These are phyloP conservation scores for Neodontobutis hainanensis DNA, from an alignment of 2,113 vertebrate species.

Conservation along the genomic window DNA sequence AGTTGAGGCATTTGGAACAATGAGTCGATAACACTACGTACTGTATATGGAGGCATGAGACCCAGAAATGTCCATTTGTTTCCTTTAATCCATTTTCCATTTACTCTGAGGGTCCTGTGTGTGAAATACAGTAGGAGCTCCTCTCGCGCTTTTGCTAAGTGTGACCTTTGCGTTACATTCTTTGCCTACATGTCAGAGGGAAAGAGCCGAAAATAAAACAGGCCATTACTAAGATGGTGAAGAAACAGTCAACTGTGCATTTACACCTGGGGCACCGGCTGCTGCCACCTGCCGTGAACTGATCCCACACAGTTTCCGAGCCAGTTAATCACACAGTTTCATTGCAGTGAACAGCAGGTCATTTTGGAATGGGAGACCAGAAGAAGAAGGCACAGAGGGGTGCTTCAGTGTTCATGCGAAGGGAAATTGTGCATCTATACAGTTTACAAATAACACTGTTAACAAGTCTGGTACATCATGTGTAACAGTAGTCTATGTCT, in stretches of 20 bases:
- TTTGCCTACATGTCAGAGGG: slow-evolving; percentile 61
- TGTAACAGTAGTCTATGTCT: slow-evolving; percentile 90
- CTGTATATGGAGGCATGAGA: slow-evolving; percentile 47
- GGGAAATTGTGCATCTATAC: slow-evolving; percentile 81
- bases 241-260: slow-evolving; percentile 72
- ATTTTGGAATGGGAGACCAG: slow-evolving; percentile 81
- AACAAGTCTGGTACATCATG: slow-evolving; percentile 81
- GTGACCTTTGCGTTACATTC: slow-evolving; percentile 71
- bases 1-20: slow-evolving; percentile 73
- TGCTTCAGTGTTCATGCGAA: slow-evolving; percentile 79
- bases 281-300: slow-evolving; percentile 61
- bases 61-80: slow-evolving; percentile 47
- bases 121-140: slow-evolving; percentile 43
- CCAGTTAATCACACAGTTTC: slow-evolving; percentile 71
- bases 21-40: slow-evolving; percentile 62
- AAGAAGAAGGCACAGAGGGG: slow-evolving; percentile 83
- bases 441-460: slow-evolving; percentile 72
- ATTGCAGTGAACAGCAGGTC: slow-evolving; percentile 73
- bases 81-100: slow-evolving; percentile 36
- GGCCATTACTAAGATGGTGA: slow-evolving; percentile 69
- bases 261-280: slow-evolving; percentile 68
- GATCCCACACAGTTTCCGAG: slow-evolving; percentile 63
- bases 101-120: slow-evolving; percentile 38
- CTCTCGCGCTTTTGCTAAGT: slow-evolving; percentile 23
- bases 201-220: slow-evolving; percentile 62